Evolutionary conservation across 2,888 invertebrate species (phyloP), one percentile per base, ranked within the genome.

Genomic region (Dryocosmus kuriphilus): DNA sequence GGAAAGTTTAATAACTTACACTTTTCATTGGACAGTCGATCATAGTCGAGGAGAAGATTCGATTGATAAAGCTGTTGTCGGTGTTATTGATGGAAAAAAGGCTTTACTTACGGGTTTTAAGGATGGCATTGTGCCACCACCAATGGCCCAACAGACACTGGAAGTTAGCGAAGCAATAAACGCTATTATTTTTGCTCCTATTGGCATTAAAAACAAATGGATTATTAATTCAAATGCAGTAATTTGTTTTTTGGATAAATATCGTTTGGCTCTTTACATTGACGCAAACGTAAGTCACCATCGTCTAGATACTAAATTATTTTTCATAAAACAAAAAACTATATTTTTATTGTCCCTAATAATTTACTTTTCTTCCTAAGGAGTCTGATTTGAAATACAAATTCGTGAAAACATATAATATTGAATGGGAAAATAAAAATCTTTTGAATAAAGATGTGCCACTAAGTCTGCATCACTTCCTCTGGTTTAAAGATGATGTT

Each of bases 121-220:
- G 81, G 92, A 94, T 80, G 94, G 94, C 78, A 93, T 97, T 32
- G 93, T 97, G 16, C 98, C 98, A 38, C 98, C 98, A 1, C 98
- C 98, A 51, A 95, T 97, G 95, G 93, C 94, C 79, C 94, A 95
- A 74, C 92, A 93, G 75, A 92, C 93, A 84, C 86, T 96, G 19
- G 88, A 93, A 74, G 90, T 94, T 77, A 91, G 94, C 0, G 89
- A 91, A 35, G 92, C 93, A 80, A 93, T 96, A 1, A 94, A 94
- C 88, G 92, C 93, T 38, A 91, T 96, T 24, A 91, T 93, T 80
- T 95, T 95, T 92, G 92, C 94, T 67, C 93, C 93, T 30, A 82
- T 83, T 75, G 81, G 86, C 77, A 51, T 60, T 4, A 75, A 80
- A 24, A 75, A 74, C 22, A 79, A 80, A 75, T 74, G 77, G 24